Percentiles rank a stretch among this genome's conserved stretches.
Conservation (phyloP, 2,113 vertebrate species). For the Apeltes quadracus region DNA sequence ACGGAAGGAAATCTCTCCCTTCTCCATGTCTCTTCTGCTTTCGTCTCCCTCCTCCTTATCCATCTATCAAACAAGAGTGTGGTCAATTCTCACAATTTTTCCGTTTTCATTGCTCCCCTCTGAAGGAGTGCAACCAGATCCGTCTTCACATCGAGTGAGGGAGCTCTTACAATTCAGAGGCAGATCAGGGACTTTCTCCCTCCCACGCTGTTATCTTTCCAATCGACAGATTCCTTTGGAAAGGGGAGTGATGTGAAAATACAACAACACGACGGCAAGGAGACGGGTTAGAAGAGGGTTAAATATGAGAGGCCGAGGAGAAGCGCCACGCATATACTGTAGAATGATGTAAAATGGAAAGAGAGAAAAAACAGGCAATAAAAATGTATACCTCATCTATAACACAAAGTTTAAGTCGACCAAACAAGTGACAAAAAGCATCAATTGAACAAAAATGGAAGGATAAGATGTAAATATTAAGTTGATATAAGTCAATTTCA, state of each 20-base stretch:
- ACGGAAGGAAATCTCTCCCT: slow-evolving; percentile 1
- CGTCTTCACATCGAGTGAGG: slow-evolving; percentile 28
- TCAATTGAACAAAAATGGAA: background rate
- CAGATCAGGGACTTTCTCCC: slow-evolving; percentile 16
- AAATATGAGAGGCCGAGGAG: background rate
- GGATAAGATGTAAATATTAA: background rate
- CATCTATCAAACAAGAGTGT: slow-evolving; percentile 39
- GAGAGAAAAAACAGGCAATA: background rate
- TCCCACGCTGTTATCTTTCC: background rate
- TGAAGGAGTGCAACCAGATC: slow-evolving; percentile 27
- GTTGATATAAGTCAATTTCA: background rate
- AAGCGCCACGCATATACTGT: background rate
- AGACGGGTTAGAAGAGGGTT: slow-evolving; percentile 8
- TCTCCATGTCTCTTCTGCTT: background rate
- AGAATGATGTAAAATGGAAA: background rate
- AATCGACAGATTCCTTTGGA: slow-evolving; percentile 46
- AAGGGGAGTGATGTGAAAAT: slow-evolving; percentile 36
- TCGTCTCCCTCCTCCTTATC: slow-evolving; percentile 11
- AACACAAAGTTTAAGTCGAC: background rate
- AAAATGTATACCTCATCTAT: background rate
- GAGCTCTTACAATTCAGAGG: slow-evolving; percentile 51
- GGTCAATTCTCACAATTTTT: slow-evolving; percentile 51
- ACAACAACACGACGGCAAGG: slow-evolving; percentile 7
- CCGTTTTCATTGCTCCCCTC: slow-evolving; percentile 50
- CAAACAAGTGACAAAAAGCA: background rate